These are phyloP conservation scores for Germaria angustata DNA, from an alignment of 2,888 invertebrate species.

Conservation along the genomic window DNA sequence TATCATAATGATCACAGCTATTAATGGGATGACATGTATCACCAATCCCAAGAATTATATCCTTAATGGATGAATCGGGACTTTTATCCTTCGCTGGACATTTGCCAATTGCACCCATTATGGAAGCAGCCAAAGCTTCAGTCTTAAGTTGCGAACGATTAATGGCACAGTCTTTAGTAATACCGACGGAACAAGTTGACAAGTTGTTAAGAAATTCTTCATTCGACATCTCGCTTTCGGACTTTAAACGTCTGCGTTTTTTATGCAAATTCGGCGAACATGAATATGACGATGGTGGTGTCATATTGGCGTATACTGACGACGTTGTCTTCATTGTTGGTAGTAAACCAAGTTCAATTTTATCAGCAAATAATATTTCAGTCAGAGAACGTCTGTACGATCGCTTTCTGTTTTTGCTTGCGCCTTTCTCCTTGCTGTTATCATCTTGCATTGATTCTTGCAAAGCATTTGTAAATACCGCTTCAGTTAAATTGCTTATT, in stretches of 20 bases:
- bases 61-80: slow-evolving; percentile 59
- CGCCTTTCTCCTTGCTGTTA: slow-evolving; percentile 26
- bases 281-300: slow-evolving; percentile 29
- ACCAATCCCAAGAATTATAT: slow-evolving; percentile 61
- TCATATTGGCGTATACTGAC: background rate
- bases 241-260: slow-evolving; percentile 37
- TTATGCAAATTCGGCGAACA: slow-evolving; percentile 36
- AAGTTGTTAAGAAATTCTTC: slow-evolving; percentile 16
- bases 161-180: slow-evolving; percentile 74
- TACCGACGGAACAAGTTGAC: slow-evolving; percentile 70
- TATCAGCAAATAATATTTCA: slow-evolving; percentile 68
- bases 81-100: slow-evolving; percentile 71
- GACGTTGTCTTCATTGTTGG: slow-evolving; percentile 36
- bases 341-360: slow-evolving; percentile 62
- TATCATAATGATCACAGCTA: slow-evolving; percentile 77
- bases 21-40: slow-evolving; percentile 70
- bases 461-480: slow-evolving; percentile 42
- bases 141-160: slow-evolving; percentile 75
- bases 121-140: slow-evolving; percentile 76
- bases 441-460: slow-evolving; percentile 30
- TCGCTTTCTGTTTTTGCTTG: slow-evolving; percentile 35
- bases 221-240: background rate
- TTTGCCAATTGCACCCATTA: slow-evolving; percentile 78
- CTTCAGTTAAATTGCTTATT: slow-evolving; percentile 22
- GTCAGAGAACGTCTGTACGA: slow-evolving; percentile 51